A percentile compares a stretch with the other conserved stretches of the same genome.
Conservation (phyloP, 2,888 invertebrate species). For the Lasioglossum leucozonium region DNA sequence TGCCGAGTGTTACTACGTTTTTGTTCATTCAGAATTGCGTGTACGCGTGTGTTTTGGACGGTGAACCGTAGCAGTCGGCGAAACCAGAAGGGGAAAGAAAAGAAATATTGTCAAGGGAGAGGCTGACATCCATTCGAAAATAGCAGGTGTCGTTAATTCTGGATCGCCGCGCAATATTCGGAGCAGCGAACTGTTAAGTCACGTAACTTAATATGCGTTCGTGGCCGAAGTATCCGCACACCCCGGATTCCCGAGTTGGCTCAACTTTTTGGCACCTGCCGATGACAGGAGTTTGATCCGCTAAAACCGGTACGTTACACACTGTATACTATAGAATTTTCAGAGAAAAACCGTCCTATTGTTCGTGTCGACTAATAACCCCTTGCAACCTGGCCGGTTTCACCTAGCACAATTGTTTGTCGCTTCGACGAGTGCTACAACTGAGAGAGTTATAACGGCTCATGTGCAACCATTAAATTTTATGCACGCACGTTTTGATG, state of each 20-base stretch:
- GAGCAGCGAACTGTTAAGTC: conserved; percentile 63
- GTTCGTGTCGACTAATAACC: background rate
- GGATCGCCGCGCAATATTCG: conserved; percentile 59
- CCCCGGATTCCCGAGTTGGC: conserved; percentile 53
- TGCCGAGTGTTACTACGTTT: background rate
- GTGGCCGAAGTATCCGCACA: conserved; percentile 31
- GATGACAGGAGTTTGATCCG: conserved; percentile 48
- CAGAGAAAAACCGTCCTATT: background rate
- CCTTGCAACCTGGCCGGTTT: background rate
- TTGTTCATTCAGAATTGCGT: background rate
- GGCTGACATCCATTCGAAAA: conserved; percentile 60
- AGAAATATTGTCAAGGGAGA: conserved; percentile 49
- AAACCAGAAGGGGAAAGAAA: conserved; percentile 25
- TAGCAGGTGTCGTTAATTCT: conserved; percentile 65
- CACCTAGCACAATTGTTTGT: background rate
- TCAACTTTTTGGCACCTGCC: conserved; percentile 61
- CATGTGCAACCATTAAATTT: background rate
- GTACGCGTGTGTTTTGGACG: background rate
- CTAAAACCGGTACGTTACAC: conserved; percentile 20
- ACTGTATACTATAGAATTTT: background rate
- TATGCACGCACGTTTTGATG: background rate
- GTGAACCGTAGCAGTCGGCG: background rate
- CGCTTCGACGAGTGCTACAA: background rate
- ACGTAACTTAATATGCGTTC: conserved; percentile 62
- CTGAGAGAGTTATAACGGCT: background rate